A percentile compares a stretch with the other conserved stretches of the same genome.
Evolutionary conservation across 2,113 vertebrate species (phyloP).

Genomic region (Ochotona curzoniae): DNA sequence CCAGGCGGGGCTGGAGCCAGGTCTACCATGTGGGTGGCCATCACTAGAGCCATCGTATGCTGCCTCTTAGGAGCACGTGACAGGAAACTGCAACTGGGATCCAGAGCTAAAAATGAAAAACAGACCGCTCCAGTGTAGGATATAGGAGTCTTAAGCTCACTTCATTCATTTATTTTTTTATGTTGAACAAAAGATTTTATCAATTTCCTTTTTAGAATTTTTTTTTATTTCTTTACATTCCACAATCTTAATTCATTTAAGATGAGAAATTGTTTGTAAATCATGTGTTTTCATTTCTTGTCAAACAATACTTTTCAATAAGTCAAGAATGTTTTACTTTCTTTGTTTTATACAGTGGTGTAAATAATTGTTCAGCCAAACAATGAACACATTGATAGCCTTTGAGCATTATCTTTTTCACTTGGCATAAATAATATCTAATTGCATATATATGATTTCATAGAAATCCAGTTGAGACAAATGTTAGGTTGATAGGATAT

Average conservation of each 20-base stretch:
- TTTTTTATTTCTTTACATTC: slow-evolving; percentile 20
- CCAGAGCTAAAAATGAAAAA: no score
- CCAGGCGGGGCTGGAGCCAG: no score
- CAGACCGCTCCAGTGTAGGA: no score
- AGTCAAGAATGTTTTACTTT: slow-evolving; percentile 12
- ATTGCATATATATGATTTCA: slow-evolving; percentile 11
- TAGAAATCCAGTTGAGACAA: slow-evolving; percentile 31
- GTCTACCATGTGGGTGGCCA: no score
- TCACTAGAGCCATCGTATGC: no score
- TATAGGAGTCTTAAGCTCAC: no score
- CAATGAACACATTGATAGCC: slow-evolving; percentile 31
- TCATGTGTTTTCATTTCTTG: slow-evolving; percentile 12
- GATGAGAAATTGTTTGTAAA: slow-evolving; percentile 45
- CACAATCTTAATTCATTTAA: slow-evolving; percentile 29
- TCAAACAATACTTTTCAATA: background rate
- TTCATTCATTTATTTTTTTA: slow-evolving; percentile 8
- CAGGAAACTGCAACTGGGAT: no score
- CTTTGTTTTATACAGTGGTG: background rate
- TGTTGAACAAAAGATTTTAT: background rate
- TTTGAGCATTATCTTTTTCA: slow-evolving; percentile 13
- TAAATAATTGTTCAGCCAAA: slow-evolving; percentile 17
- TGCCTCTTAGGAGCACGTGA: no score
- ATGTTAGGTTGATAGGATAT: background rate
- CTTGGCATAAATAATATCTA: slow-evolving; percentile 51
- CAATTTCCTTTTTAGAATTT: background rate